Evolutionary conservation across 2,888 invertebrate species (phyloP), one percentile per base, ranked within the genome.

Genomic region (Anticlea derivata): DNA sequence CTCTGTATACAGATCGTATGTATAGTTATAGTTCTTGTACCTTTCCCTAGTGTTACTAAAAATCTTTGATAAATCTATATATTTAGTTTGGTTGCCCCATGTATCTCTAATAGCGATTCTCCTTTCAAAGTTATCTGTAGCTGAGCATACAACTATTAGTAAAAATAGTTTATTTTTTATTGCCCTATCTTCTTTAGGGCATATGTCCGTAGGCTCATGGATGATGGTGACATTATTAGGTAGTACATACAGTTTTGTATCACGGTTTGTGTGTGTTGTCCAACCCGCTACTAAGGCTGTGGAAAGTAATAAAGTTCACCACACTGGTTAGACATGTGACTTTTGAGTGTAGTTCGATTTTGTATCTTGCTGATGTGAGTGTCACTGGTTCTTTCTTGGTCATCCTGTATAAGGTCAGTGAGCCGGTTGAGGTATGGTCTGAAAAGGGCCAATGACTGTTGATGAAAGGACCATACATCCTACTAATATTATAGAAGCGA

Each of bases 81-180:
- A 90, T 51, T 80, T 86, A 7, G 69, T 75, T 33, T 87, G 81
- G 46, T 86, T 91, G 0, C 93, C 96, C 96, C 95, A 96, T 0
- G 95, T 95, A 51, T 94, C 92, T 54, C 96, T 81, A 39, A 96
- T 94, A 0, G 94, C 94, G 29, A 77, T 65, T 34, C 97, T 89
- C 29, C 93, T 91, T 23, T 93, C 92, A 60, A 94, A 92, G 78
- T 96, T 94, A 0, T 80, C 76, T 0, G 95, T 93, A 0, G 95
- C 92, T 0, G 96, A 96, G 69, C 95, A 95, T 0, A 97, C 94
- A 12, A 96, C 92, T 53, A 97, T 93, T 4, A 96, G 82, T 12
- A 96, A 78, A 68, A 94, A 93, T 1, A 93, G 70, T 69, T 82
- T 80, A 41, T 81, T 76, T 41, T 73, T 78, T 12, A 66, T 66